These are phyloP conservation scores for Eupithecia subumbrata DNA, from an alignment of 2,888 invertebrate species.

Conservation along the genomic window DNA sequence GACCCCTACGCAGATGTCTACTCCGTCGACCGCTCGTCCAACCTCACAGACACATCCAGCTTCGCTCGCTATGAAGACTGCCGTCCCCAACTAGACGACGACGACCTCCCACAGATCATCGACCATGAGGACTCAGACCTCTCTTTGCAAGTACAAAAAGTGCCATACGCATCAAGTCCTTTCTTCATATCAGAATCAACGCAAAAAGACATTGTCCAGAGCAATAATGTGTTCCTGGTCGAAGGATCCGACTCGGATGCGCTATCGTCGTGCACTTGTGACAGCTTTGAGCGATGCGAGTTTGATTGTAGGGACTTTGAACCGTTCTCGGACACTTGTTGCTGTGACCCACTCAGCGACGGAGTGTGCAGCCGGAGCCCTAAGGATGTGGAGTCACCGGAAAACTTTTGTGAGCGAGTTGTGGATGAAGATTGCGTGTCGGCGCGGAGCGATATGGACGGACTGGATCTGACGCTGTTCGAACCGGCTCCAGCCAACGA, in stretches of 20 bases:
- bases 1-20: slow-evolving; percentile 76
- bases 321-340: slow-evolving; percentile 85
- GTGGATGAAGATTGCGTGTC: slow-evolving; percentile 76
- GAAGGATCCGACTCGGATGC: slow-evolving; percentile 80
- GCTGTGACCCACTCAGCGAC: slow-evolving; percentile 81
- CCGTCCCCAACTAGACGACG: slow-evolving; percentile 65
- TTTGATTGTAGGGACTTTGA: slow-evolving; percentile 84
- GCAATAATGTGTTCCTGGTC: slow-evolving; percentile 66
- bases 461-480: slow-evolving; percentile 86
- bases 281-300: slow-evolving; percentile 83
- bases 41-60: slow-evolving; percentile 79
- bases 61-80: slow-evolving; percentile 80
- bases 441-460: slow-evolving; percentile 86
- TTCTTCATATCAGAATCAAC: slow-evolving; percentile 69
- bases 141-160: slow-evolving; percentile 73
- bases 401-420: slow-evolving; percentile 71
- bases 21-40: slow-evolving; percentile 78
- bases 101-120: slow-evolving; percentile 58
- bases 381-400: slow-evolving; percentile 78
- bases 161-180: slow-evolving; percentile 76
- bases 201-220: slow-evolving; percentile 62
- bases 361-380: slow-evolving; percentile 80
- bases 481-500: slow-evolving; percentile 82
- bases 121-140: slow-evolving; percentile 56
- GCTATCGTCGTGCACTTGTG: slow-evolving; percentile 82